phyloP scores from a whole-genome alignment of 2,797 vertebrate species.

The Eidolon dupreanum region DNA sequence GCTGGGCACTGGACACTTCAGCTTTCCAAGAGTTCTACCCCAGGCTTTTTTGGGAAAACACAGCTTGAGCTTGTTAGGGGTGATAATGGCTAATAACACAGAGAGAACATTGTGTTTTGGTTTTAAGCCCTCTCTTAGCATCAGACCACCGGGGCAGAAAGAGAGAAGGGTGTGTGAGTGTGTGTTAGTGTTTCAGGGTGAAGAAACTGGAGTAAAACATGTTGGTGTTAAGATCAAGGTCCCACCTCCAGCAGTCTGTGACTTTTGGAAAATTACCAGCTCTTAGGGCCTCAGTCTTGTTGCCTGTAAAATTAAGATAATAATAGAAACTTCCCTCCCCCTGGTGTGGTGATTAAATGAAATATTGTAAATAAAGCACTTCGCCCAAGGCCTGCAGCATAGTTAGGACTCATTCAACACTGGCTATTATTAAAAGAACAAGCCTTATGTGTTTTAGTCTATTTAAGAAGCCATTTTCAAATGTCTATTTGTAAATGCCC shows the following conservation, averaged over 20 bases:
- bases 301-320: not conserved
- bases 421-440: not conserved
- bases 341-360: not conserved
- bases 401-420: not conserved
- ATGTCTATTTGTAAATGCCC: not conserved
- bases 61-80: not conserved
- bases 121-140: not conserved
- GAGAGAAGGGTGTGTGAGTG: not conserved
- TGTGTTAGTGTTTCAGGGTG: not conserved
- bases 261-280: not conserved
- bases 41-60: not conserved
- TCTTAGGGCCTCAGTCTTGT: not conserved
- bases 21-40: not conserved
- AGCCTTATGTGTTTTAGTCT: not conserved
- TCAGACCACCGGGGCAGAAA: not conserved
- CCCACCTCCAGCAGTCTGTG: not conserved
- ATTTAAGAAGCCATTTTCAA: not conserved
- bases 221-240: not conserved
- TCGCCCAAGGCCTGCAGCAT: not conserved
- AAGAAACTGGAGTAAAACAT: not conserved
- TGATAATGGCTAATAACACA: not conserved
- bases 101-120: not conserved
- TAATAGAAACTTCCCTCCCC: not conserved
- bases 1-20: not conserved
- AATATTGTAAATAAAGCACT: not conserved